Base-by-base conservation (phyloP, 2,113 vertebrate species). In the Sialia sialis region DNA sequence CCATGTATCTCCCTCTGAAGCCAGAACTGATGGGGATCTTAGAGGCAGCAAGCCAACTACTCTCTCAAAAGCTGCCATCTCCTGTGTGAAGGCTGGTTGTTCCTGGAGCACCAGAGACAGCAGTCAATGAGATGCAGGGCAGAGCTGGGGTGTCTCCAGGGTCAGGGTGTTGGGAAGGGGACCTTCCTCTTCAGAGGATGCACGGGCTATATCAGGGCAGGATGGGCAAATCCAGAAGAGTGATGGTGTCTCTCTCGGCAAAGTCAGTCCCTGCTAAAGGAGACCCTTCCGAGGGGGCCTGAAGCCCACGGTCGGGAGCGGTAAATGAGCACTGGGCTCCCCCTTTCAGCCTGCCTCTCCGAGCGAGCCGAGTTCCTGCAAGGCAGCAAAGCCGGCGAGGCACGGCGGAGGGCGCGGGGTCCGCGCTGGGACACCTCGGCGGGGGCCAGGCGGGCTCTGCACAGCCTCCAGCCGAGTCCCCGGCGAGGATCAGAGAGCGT, bases 281-380 rank as follows among this genome's bases (percentile, higher is more conserved):
- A 56, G 10, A 48, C 16, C 20, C 26, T 60, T 16, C 36, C 41
- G 30, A n/a, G 18, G 29, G 39, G 30, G 20, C 10, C 20, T 16
- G 18, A 63, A 67, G 73, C 20, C 58, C 51, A 8, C 68, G 6
- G 2, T 13, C 8, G 48, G 43, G 63, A 76, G 36, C 0, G n/a
- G n/a, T 5, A 14, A 19, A 30, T 1, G 54, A 30, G 39, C 5
- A n/a, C 0, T 1, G 48, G 44, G 41, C 27, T 74, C 9, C 41
- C 60, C 36, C 8, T 6, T 39, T 14, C 73, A 4, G 51, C 49
- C 68, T 3, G 77, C 29, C 39, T 7, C 43, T 39, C 63, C 48
- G 5, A 10, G 30, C 39, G 26, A 21, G 11, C 27, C 4, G 66
- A 22, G 62, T 5, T 49, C 73, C 76, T 5, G 41, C 41, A 16